Evolutionary conservation across 2,888 invertebrate genomes (phyloP).

Genomic region (Rhamphomyia laevipes): DNA sequence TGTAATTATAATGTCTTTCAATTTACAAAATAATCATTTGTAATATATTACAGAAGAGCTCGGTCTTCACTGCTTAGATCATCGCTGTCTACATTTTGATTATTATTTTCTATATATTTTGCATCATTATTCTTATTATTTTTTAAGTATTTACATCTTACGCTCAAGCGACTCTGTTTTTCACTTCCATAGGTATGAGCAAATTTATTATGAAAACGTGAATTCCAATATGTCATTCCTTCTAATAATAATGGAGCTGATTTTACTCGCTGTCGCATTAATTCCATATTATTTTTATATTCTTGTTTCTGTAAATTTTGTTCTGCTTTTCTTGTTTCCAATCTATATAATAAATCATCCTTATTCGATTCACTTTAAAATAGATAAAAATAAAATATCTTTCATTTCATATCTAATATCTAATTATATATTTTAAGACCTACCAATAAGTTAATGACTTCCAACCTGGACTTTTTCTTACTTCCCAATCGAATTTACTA

Average conservation of each 20-base stretch:
- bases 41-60: conserved; percentile 24
- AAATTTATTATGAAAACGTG: conserved; percentile 28
- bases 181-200: conserved; percentile 29
- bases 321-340: conserved; percentile 35
- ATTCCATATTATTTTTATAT: conserved; percentile 33
- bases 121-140: conserved; percentile 17
- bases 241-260: conserved; percentile 34
- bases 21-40: not conserved
- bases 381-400: not conserved
- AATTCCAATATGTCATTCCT: conserved; percentile 31
- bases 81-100: conserved; percentile 22
- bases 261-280: conserved; percentile 35
- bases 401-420: too few relatives aligned
- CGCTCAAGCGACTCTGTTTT: conserved; percentile 14
- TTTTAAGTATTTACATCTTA: conserved; percentile 18
- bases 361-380: conserved; percentile 31
- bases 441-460: conserved; percentile 32
- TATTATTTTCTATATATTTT: not conserved
- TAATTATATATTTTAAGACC: conserved; percentile 1
- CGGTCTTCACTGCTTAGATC: conserved; percentile 32
- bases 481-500: conserved; percentile 34
- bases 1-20: too few relatives aligned
- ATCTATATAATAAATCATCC: conserved; percentile 28
- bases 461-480: conserved; percentile 36
- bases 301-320: conserved; percentile 32